Evolutionary conservation across 2,888 invertebrate species (phyloP), one percentile per base, ranked within the genome.

Genomic region (Pristionchus maxplancki): DNA sequence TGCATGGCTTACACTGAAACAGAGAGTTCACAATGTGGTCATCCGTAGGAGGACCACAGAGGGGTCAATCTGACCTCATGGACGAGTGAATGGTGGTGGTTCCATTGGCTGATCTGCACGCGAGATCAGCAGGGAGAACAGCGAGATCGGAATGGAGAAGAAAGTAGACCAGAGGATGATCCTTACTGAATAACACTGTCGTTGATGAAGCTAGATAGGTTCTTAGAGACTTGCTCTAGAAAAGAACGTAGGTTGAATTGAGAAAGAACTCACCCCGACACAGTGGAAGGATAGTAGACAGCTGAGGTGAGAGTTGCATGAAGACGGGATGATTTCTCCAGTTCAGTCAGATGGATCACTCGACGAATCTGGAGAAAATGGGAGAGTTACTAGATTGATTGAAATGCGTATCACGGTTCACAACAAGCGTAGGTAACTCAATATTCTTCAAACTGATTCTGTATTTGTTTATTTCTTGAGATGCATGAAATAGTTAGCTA

Each of bases 91-190:
- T 58, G 15, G 85, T 62, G 6, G 85, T 62, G 17, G 86, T 87
- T 67, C 86, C 86, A 50, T 87, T 87, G 31, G 86, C 86, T 34
- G 86, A 87, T 50, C n/a, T 31, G 28, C 86, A 87, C n/a, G 48
- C 50, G 50, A 87, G 31, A 37, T 87, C 86, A 44, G 50, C 34
- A 34, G 86, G 67, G 24, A 87, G 71, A 71, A 50, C n/a, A 20
- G 71, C 15, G 11, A 87, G 34, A 50, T 87, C 86, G 28, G 86
- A 87, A 34, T 87, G 67, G 71, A 87, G 71, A 15, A 87, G 86
- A 15, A 87, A 67, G 37, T 87, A 71, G 28, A 71, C 34, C 17
- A 71, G 13, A 6, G 86, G 71, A 48, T 67, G 50, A 6, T 71
- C 34, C 34, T 87, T 71, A n/a, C 86, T 87, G 86, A 17, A 87